Evolutionary conservation across 2,888 invertebrate species (phyloP), one percentile per base, ranked within the genome.

Genomic region (Beris chalybata): DNA sequence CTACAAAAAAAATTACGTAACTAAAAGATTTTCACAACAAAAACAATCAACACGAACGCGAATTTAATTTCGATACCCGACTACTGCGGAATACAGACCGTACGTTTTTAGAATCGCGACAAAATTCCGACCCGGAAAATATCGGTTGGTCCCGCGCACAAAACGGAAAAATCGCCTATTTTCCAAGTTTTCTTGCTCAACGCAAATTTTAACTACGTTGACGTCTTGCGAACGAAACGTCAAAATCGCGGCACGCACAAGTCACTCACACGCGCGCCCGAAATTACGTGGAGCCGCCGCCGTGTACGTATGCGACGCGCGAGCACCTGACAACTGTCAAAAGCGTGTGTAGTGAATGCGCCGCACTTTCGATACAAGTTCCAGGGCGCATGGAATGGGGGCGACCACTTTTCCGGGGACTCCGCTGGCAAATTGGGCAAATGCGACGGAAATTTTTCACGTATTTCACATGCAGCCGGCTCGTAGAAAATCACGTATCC

Each of bases 1-100:
- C 58, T 32, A 59, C 31, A 32, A 59, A 59, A 30, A 13, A 59
- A 52, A 61, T 61, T 61, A 61, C 61, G 61, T 61, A 61, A 61
- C 61, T 5, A 38, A 50, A 22, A 5, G 52, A 50, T 38, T 50
- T 43, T 52, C 43, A 59, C 29, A 59, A 59, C 38, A 61, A 61
- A 61, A 50, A 38, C 9, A 38, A 7, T 38, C 61, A 50, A 50
- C 4, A 7, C 43, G 5, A 12, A 50, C 45, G 38, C 47, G 13
- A 52, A 61, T 38, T 48, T 59, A n/a, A 59, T 59, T 48, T 43
- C 47, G 22, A 3, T 1, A 15, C 59, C 59, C 22, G 59, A 44
- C 48, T 48, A 59, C 48, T 58, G 47, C n/a, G 30, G 47, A 29
- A 45, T 45, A 29, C 44, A 57, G 9, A 29, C 32, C 45, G 29